Evolutionary conservation across 1,140 invertebrate species (phyloP), one percentile per base, ranked within the genome.

Genomic region (Pseudomyrmex concolor): DNA sequence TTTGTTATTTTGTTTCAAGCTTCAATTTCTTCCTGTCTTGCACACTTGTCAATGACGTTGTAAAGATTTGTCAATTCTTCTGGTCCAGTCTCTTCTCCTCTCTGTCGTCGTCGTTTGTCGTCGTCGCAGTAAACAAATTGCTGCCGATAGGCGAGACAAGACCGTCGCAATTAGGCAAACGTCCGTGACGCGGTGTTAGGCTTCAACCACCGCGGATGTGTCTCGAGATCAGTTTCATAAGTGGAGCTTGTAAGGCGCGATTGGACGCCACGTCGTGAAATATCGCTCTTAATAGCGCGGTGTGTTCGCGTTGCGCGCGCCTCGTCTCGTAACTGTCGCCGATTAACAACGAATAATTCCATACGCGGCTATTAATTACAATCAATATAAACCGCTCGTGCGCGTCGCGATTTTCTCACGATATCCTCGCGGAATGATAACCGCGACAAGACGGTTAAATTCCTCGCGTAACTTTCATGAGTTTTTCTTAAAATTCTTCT

Each of bases 271-370:
- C 34, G 43, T 59, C 66, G 66, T 71, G 76, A 80, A 80, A 80
- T 80, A 80, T 80, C 64, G 66, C 54, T 60, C 43, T 71, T 80
- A 80, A 80, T 71, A 70, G 63, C 19, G 19, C 43, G n/a, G 12
- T 50, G 54, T 43, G 43, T 78, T 48, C 74, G 25, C 43, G 25
- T 5, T 34, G 25, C 25, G 74, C 64, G 51, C 48, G 25, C 19
- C 25, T 9, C 43, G 34, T 48, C 43, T 9, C 76, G 19, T 71
- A 59, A 71, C 54, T 70, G 55, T 71, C 43, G 43, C 43, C 76
- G 54, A 80, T 80, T 80, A 80, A 80, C 67, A 19, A 59, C 54
- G 54, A 80, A 80, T 80, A 80, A 80, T 80, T 59, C 64, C 17
- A 19, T 1, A 9, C 66, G 66, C 9, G 62, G 48, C 19, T 80